Conservation (phyloP, 1,140 invertebrate genomes). For the Bombus affinis region DNA sequence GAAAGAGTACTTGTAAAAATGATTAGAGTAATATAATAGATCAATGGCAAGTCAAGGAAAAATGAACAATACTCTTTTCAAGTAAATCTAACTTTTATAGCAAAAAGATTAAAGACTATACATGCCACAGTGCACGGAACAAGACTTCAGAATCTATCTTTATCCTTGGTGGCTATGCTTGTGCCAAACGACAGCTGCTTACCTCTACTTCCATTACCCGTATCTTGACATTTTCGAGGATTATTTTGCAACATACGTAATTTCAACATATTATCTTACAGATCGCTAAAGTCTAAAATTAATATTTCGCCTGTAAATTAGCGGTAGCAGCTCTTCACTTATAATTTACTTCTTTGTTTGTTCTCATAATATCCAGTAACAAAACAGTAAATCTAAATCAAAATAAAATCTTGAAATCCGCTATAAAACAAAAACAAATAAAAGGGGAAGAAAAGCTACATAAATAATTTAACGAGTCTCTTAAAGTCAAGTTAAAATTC, state of each 20-base stretch:
- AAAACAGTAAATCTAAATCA: background rate
- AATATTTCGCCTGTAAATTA: conserved; percentile 10
- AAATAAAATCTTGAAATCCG: background rate
- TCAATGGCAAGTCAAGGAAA: background rate
- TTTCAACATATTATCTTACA: conserved; percentile 35
- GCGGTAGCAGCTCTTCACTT: background rate
- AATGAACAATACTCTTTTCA: background rate
- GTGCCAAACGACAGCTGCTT: conserved; percentile 68
- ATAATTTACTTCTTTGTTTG: background rate
- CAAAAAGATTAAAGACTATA: conserved; percentile 55
- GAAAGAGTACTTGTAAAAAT: background rate
- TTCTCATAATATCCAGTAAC: background rate
- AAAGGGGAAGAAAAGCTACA: background rate
- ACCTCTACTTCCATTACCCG: conserved; percentile 64
- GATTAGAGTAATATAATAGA: background rate
- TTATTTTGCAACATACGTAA: conserved; percentile 48
- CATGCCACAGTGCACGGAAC: conserved; percentile 52
- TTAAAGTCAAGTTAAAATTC: background rate
- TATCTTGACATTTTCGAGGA: conserved; percentile 54
- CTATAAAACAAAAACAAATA: background rate
- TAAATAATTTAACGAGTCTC: background rate
- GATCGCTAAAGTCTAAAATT: conserved; percentile 19
- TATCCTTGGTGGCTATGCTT: conserved; percentile 67
- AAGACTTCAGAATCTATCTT: conserved; percentile 69
- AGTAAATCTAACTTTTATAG: conserved; percentile 13